Evolutionary conservation across 1,140 invertebrate genomes (phyloP), one percentile per base, ranked within the genome.

Genomic region (Zeugodacus cucurbitae): DNA sequence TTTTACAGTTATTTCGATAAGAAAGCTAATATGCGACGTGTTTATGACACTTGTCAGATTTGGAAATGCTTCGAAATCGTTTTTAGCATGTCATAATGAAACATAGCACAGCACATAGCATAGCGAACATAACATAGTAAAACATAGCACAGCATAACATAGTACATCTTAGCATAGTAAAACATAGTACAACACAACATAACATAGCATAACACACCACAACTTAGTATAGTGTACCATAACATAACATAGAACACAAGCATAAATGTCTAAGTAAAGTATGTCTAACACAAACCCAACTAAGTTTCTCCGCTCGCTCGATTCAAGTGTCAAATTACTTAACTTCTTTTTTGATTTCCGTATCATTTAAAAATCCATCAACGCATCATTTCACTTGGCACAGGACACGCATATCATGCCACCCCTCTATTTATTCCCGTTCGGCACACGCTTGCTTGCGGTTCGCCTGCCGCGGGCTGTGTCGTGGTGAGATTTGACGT

Each of bases 331-430:
- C 74, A 82, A 82, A 82, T 82, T 82, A 82, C 74, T 82, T 82
- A 82, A 48, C 74, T 82, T 82, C 41, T 48, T 29, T 29, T 82
- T 82, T 82, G 37, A 48, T 44, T 48, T 82, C 74, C 74, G 41
- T 54, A 82, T 82, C 74, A 82, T 82, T 82, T 82, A 82, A 82
- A 82, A 82, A 82, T 14, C 37, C 74, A 82, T 54, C 44, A 82
- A 48, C 41, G 74, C 74, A 82, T 82, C 37, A 37, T 74, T 74
- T 32, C 6, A 41, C 67, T 17, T 22, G 22, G 4, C 29, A 17
- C 29, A 32, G 1, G 10, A 2, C 48, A 54, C 6, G 11, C 58
- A 10, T 59, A 59, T 22, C n/a, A 26, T 62, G 22, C 2, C 58
- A 62, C 58, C 58, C 58, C 58, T 62, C 58, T 2, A 29, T 70